Percentiles rank a stretch among this genome's conserved stretches.
Evolutionary conservation across 1,140 invertebrate genomes (phyloP).

Genomic region (Agrilus planipennis): DNA sequence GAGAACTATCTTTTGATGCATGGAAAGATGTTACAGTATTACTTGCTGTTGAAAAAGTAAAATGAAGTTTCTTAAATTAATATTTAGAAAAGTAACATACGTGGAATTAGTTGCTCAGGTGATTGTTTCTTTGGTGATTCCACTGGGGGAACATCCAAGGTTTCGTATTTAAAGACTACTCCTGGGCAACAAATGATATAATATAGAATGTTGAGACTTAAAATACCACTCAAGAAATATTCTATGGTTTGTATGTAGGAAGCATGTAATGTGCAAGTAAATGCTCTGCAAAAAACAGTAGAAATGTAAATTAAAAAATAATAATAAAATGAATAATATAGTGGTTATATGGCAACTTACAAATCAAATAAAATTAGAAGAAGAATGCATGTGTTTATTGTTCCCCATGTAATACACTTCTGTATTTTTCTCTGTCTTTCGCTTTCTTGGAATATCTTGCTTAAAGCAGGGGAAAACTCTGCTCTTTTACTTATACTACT

Average conservation of each 20-base stretch:
- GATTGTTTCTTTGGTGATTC: background rate
- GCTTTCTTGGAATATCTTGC: no score
- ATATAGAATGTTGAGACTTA: constrained; percentile 32
- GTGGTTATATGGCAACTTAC: constrained; percentile 17
- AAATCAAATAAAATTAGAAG: constrained; percentile 26
- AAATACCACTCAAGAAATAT: constrained; percentile 23
- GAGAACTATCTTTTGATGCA: constrained; percentile 1
- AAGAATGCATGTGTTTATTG: constrained; percentile 22
- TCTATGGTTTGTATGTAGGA: constrained; percentile 29
- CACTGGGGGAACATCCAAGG: background rate
- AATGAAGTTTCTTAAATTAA: constrained; percentile 18
- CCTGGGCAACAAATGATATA: constrained; percentile 28
- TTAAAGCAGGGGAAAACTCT: no score
- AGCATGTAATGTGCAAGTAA: constrained; percentile 20
- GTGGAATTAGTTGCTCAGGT: no score
- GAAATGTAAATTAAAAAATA: no score
- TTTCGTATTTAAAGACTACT: no score
- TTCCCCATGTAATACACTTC: constrained; percentile 18
- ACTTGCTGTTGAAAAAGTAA: constrained; percentile 21
- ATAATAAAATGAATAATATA: constrained; percentile 2
- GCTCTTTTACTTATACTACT: no score
- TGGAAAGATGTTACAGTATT: constrained; percentile 11
- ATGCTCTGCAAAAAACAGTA: no score
- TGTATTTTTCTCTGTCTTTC: background rate
- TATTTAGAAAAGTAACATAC: no score